Conservation (phyloP, 1,140 invertebrate species). For the Drosophila pruinosa region DNA sequence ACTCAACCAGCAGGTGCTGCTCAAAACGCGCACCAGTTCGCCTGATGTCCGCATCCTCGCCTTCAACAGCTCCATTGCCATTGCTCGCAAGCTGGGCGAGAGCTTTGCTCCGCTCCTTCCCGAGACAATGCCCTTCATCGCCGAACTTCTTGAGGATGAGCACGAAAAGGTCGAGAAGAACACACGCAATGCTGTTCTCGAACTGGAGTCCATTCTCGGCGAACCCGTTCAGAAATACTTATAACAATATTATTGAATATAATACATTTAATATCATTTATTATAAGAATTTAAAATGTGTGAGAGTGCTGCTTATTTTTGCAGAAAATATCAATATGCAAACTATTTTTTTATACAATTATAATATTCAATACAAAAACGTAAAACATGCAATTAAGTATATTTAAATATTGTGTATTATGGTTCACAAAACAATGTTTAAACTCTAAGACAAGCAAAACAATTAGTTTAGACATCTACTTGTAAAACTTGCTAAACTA, state of each 20-base stretch:
- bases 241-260: background rate
- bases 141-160: constrained; percentile 93
- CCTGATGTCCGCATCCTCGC: constrained; percentile 85
- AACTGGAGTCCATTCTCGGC: constrained; percentile 91
- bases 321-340: no score
- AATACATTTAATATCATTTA: background rate
- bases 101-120: constrained; percentile 91
- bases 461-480: background rate
- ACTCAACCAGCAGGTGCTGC: constrained; percentile 93
- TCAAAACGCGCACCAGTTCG: constrained; percentile 92
- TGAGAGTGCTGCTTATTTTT: no score
- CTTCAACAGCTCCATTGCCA: constrained; percentile 87
- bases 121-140: constrained; percentile 92
- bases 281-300: no score
- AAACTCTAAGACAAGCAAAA: no score
- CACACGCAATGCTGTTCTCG: constrained; percentile 89
- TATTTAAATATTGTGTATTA: no score
- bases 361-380: background rate
- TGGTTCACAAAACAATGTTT: no score
- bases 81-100: constrained; percentile 90
- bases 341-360: no score
- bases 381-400: no score
- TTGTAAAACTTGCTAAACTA: background rate
- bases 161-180: constrained; percentile 89
- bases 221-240: constrained; percentile 94